A percentile compares a stretch with the other conserved stretches of the same genome.
phyloP scores from a whole-genome alignment of 1,140 invertebrate species.

The Neuroterus valhalla region DNA sequence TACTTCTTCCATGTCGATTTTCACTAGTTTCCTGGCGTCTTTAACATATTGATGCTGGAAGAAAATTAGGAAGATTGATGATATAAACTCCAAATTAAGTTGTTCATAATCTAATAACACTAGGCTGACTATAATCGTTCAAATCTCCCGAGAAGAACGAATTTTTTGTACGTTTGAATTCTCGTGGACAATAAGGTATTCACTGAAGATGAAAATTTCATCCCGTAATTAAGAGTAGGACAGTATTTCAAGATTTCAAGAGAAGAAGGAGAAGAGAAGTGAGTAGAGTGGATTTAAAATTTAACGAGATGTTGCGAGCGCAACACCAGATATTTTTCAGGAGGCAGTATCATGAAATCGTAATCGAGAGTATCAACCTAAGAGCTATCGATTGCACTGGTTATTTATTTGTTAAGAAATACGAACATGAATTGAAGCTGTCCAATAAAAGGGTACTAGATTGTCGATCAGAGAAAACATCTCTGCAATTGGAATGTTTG shows the following conservation, averaged over 20 bases:
- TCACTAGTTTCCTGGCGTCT: too few relatives aligned
- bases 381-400: slow-evolving; percentile 2
- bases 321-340: slow-evolving; percentile 1
- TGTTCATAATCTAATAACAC: too few relatives aligned
- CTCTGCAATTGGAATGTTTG: too few relatives aligned
- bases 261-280: neutral
- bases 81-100: too few relatives aligned
- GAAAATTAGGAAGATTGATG: too few relatives aligned
- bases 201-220: neutral
- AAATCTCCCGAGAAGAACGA: too few relatives aligned
- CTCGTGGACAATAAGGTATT: neutral
- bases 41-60: too few relatives aligned
- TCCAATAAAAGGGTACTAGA: neutral
- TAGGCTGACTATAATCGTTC: too few relatives aligned
- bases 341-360: slow-evolving; percentile 11
- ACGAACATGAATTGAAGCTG: neutral
- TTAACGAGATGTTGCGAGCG: slow-evolving; percentile 13
- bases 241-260: slow-evolving; percentile 11
- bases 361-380: slow-evolving; percentile 13
- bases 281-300: slow-evolving; percentile 21
- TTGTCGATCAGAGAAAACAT: too few relatives aligned
- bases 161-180: too few relatives aligned
- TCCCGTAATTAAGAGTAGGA: neutral
- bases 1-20: too few relatives aligned
- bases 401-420: slow-evolving; percentile 14